These are phyloP conservation scores for Thamnophis elegans DNA, from an alignment of 2,797 vertebrate species.

Conservation along the genomic window DNA sequence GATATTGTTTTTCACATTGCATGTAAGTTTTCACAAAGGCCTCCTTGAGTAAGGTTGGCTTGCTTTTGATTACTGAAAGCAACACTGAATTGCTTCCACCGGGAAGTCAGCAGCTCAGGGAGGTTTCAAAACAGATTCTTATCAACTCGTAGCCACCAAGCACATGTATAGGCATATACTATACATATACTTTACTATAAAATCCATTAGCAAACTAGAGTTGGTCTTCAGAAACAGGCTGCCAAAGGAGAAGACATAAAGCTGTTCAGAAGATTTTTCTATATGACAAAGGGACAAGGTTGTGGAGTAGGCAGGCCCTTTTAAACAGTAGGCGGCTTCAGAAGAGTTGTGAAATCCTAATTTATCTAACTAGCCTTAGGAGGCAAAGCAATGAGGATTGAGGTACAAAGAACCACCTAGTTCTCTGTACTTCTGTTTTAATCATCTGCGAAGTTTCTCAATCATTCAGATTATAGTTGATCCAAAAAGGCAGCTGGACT, in stretches of 20 bases:
- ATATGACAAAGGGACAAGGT: neutral
- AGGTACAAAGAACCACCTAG: neutral
- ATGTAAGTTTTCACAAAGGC: neutral
- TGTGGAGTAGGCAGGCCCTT: neutral
- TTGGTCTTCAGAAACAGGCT: neutral
- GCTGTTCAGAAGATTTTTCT: neutral
- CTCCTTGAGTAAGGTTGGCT: neutral
- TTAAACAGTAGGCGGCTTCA: neutral
- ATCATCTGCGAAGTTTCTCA: neutral
- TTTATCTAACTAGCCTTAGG: neutral
- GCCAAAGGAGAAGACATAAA: neutral
- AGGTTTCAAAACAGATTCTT: too few relatives aligned
- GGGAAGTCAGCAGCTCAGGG: neutral
- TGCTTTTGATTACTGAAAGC: neutral
- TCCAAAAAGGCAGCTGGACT: neutral
- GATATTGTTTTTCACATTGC: neutral
- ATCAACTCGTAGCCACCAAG: neutral
- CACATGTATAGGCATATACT: too few relatives aligned
- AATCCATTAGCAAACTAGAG: neutral
- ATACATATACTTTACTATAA: too few relatives aligned
- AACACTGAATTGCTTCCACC: neutral
- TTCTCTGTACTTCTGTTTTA: neutral
- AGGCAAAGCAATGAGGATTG: neutral
- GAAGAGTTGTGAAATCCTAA: neutral
- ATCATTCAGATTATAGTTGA: neutral